Base-by-base conservation (phyloP, 2,888 invertebrate genomes). In the Xanthia togata region DNA sequence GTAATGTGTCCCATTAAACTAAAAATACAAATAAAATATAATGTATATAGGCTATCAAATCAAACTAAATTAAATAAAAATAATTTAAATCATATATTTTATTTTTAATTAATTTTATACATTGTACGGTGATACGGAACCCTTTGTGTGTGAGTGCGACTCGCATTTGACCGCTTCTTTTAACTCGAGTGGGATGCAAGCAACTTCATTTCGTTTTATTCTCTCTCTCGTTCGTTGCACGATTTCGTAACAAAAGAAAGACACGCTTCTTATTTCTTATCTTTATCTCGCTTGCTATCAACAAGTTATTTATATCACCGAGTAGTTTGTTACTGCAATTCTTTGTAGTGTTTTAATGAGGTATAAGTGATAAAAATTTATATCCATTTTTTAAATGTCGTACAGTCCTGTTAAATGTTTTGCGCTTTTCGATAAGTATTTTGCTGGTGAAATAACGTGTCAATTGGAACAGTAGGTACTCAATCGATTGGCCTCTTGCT, bases 251-350 rank as follows among this genome's bases (percentile, higher is more conserved):
- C 68, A 82, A 75, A 71, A 69, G 70, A 60, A 79, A 79, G 50
- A 64, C 63, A 50, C 20, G 44, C 8, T 71, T 53, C 62, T 81
- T 69, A 64, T 78, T 71, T 53, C 62, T 81, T 69, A 64, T 78
- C 79, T 69, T 78, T 31, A 71, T 62, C 79, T 60, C 17, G 9
- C n/a, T 20, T 20, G 35, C 63, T 78, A 82, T 82, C 78, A 74
- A 64, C 59, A 70, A 68, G 65, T 63, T 82, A 78, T 78, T 70
- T 78, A 78, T 69, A 81, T 23, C 57, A 14, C 53, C n/a, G 26
- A n/a, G 71, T 44, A 20, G 17, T 72, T 53, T 38, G 59, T 78
- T 78, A 47, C 59, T 63, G 70, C 20, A 67, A 11, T 31, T 76
- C 64, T 78, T 72, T 72, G 57, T 20, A 44, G 71, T 26, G 14